Conservation (phyloP, 2,113 vertebrate species). For the Gracilinanus agilis region DNA sequence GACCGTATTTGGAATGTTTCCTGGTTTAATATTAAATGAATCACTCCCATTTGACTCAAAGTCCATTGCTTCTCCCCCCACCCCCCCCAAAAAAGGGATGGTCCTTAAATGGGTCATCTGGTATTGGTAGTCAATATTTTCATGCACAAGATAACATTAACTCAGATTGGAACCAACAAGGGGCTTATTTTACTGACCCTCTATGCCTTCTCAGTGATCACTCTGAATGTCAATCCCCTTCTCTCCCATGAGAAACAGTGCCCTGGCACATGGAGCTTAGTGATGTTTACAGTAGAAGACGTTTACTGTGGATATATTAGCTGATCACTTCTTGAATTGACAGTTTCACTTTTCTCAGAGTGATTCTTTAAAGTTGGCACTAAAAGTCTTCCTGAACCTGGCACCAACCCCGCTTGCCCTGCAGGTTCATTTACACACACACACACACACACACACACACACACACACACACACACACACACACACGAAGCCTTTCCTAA, state of each 20-base stretch:
- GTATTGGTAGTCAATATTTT: background rate
- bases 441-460: too few relatives aligned
- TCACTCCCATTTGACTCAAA: too few relatives aligned
- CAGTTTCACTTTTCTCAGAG: background rate
- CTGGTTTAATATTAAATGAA: too few relatives aligned
- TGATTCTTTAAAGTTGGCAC: background rate
- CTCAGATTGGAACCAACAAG: background rate
- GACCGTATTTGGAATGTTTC: too few relatives aligned
- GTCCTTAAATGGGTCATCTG: background rate
- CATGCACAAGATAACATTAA: background rate
- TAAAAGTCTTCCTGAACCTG: background rate
- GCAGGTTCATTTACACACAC: background rate
- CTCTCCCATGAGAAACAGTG: background rate
- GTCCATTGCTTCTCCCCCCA: too few relatives aligned
- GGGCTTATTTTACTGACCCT: background rate
- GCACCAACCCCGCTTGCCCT: background rate
- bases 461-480: too few relatives aligned
- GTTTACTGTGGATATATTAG: background rate
- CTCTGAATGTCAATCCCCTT: background rate
- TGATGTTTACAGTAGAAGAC: background rate
- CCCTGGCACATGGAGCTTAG: background rate
- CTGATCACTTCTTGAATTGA: background rate
- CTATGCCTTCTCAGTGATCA: background rate
- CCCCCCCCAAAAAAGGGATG: too few relatives aligned
- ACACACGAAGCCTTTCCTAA: too few relatives aligned